phyloP scores from a whole-genome alignment of 2,888 invertebrate genomes.

The Oligia latruncula region DNA sequence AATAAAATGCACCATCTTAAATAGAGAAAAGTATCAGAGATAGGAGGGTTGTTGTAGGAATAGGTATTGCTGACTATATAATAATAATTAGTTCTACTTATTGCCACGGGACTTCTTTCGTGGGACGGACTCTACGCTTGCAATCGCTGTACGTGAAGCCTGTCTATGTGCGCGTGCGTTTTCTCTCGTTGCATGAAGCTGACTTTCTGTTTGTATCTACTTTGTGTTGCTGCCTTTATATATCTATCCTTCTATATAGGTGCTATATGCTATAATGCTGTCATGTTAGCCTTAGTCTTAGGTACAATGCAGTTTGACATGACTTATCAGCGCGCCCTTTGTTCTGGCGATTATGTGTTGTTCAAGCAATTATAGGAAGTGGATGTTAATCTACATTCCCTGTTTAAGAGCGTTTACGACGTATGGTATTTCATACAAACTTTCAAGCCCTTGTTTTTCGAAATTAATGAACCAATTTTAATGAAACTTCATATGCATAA shows the following conservation, averaged over 20 bases:
- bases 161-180: neutral
- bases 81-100: no score
- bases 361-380: conserved; percentile 21
- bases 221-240: neutral
- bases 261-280: conserved; percentile 24
- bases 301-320: conserved; percentile 45
- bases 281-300: conserved; percentile 20
- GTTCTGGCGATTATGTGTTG: conserved; percentile 31
- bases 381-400: conserved; percentile 8
- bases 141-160: neutral
- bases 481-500: no score
- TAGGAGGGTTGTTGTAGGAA: no score
- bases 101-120: no score
- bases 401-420: neutral
- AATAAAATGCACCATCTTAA: no score
- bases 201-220: neutral
- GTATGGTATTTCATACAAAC: no score
- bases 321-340: conserved; percentile 49
- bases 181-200: neutral
- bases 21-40: no score
- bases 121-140: no score
- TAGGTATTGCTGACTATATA: no score
- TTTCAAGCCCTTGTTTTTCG: no score
- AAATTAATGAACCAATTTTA: no score
- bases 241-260: neutral